Percentiles rank a stretch among this genome's conserved stretches.
These are phyloP conservation scores for Cyanistes caeruleus DNA, from an alignment of 2,113 vertebrate species.

Conservation along the genomic window DNA sequence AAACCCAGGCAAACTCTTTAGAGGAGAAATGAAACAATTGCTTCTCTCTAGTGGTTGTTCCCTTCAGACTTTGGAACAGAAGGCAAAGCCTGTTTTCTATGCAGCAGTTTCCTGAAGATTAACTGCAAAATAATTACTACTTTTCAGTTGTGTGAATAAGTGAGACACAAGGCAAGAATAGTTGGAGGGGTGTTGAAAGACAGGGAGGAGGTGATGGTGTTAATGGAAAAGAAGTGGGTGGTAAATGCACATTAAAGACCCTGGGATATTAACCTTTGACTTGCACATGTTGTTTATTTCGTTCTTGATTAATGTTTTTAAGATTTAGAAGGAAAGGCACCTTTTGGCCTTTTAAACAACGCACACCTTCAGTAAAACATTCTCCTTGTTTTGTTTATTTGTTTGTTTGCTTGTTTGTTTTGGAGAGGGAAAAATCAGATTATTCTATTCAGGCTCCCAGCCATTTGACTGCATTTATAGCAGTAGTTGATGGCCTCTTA, in stretches of 20 bases:
- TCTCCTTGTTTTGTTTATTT: conserved; percentile 9
- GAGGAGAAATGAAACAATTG: neutral
- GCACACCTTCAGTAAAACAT: conserved; percentile 43
- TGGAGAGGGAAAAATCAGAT: conserved; percentile 23
- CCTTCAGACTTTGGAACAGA: conserved; percentile 19
- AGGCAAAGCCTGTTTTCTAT: neutral
- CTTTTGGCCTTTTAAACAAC: conserved; percentile 51
- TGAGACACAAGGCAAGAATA: neutral
- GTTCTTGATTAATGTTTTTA: conserved; percentile 53
- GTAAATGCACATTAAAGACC: conserved; percentile 47
- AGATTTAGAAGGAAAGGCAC: conserved; percentile 46
- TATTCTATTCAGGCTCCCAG: neutral
- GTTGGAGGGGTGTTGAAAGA: conserved; percentile 26
- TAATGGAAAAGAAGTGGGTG: conserved; percentile 66
- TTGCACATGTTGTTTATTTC: conserved; percentile 53
- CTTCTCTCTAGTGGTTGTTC: neutral
- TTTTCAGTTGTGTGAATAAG: conserved; percentile 12
- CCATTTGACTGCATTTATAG: conserved; percentile 41
- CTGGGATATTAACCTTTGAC: conserved; percentile 62
- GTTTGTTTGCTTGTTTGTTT: neutral
- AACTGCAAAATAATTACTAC: conserved; percentile 49
- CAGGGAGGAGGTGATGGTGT: neutral
- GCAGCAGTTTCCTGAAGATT: conserved; percentile 30
- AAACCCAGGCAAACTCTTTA: neutral
- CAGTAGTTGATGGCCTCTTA: conserved; percentile 14